phyloP scores from a whole-genome alignment of 2,113 vertebrate species.

The Tupaia tana region DNA sequence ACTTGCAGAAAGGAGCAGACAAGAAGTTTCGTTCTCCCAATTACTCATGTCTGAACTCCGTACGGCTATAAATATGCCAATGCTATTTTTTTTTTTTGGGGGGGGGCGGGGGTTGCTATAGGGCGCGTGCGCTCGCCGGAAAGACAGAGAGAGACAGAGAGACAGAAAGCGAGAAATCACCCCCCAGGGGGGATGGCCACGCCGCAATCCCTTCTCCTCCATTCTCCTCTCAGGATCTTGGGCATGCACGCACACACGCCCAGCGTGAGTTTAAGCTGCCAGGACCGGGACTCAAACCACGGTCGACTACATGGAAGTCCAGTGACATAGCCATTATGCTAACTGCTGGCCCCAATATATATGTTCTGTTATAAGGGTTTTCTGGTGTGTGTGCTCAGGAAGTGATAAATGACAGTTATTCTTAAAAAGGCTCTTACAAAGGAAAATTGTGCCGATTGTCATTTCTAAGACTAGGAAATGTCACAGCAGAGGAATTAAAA shows the following conservation, averaged over 20 bases:
- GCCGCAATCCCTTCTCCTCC: too few species aligned
- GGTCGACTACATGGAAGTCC: too few species aligned
- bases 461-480: constrained; percentile 3
- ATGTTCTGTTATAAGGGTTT: constrained; percentile 21
- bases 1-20: background rate
- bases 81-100: background rate
- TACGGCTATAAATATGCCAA: background rate
- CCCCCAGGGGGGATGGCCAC: too few species aligned
- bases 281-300: too few species aligned
- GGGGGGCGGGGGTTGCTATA: too few species aligned
- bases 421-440: background rate
- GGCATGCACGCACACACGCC: too few species aligned
- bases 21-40: background rate
- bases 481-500: background rate
- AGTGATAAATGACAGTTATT: background rate
- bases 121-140: too few species aligned
- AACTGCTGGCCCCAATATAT: background rate
- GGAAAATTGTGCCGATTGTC: background rate
- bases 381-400: constrained; percentile 15
- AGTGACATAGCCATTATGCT: too few species aligned
- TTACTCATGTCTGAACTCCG: background rate
- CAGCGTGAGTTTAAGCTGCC: too few species aligned
- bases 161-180: too few species aligned
- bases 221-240: too few species aligned
- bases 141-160: too few species aligned